Base-by-base conservation (phyloP, 2,888 invertebrate genomes). In the Hoplodrina ambigua region DNA sequence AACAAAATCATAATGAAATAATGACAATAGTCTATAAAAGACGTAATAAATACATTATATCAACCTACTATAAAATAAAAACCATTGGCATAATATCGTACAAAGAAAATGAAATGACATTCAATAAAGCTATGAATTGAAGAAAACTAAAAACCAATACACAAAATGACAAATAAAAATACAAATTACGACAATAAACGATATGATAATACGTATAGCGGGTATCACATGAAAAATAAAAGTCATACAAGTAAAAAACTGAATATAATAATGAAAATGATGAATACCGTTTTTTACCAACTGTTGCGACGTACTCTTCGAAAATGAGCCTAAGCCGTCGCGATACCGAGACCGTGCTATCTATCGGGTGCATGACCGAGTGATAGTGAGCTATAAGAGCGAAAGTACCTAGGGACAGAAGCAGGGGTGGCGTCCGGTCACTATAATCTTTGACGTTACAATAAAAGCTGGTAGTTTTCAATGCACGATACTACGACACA, bases 321-420 rank as follows among this genome's bases (percentile, higher is more conserved):
- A 82, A 78, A 78, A 78, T 82, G 79, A 78, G 73, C 54, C 19
- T 78, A 78, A 78, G 59, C 74, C 82, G 66, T 78, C 66, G 78
- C 63, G 66, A 72, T 65, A 78, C 60, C 73, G 73, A 82, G 80
- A 78, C 46, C 54, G 65, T 63, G 66, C 54, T 78, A 78, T 78
- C 59, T 81, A 72, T 72, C 78, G 57, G 78, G 82, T 63, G 82
- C 82, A 72, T 82, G 82, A 82, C 82, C 73, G 66, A 82, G 82
- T 66, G 80, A 61, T 67, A 82, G 78, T 66, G 82, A 66, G 79
- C 78, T 78, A 78, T 72, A 78, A 78, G 78, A 78, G 78, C 66
- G 79, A 78, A 82, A 72, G 78, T 82, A 78, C 82, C 78, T 78
- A 78, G 46, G 78, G 73, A 78, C 73, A 78, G 78, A 78, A 78